phyloP scores from a whole-genome alignment of 2,113 vertebrate genomes.

The Nothoprocta perdicaria region DNA sequence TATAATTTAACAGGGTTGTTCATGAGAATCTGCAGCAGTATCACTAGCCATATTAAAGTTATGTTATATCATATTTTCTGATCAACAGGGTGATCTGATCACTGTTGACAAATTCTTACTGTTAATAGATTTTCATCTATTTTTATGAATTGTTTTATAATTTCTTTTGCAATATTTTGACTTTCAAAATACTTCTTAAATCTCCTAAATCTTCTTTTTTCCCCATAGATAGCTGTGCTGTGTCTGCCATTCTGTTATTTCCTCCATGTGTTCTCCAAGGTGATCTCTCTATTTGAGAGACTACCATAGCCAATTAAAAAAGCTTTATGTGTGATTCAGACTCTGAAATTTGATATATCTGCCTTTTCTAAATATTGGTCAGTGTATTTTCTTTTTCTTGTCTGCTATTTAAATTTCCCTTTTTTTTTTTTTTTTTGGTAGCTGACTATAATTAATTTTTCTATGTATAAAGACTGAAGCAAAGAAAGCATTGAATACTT shows the following conservation, averaged over 20 bases:
- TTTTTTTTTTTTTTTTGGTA: background rate
- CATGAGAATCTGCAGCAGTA: background rate
- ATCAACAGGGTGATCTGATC: background rate
- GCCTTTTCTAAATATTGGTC: background rate
- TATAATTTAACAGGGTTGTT: background rate
- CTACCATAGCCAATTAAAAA: background rate
- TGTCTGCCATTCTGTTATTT: background rate
- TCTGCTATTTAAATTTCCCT: background rate
- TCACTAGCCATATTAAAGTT: background rate
- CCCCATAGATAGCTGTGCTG: background rate
- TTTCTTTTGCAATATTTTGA: background rate
- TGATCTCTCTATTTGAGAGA: background rate
- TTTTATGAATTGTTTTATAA: background rate
- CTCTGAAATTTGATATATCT: background rate
- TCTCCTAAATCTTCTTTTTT: background rate
- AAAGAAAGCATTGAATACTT: background rate
- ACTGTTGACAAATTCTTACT: background rate
- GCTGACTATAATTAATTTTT: background rate
- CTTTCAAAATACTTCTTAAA: background rate
- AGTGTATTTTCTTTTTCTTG: background rate
- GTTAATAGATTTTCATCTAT: background rate
- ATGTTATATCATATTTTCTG: background rate
- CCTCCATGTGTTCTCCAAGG: background rate
- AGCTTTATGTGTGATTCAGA: background rate
- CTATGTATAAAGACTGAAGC: background rate